Conservation (phyloP, 2,113 vertebrate genomes). For the Bubo scandiacus region DNA sequence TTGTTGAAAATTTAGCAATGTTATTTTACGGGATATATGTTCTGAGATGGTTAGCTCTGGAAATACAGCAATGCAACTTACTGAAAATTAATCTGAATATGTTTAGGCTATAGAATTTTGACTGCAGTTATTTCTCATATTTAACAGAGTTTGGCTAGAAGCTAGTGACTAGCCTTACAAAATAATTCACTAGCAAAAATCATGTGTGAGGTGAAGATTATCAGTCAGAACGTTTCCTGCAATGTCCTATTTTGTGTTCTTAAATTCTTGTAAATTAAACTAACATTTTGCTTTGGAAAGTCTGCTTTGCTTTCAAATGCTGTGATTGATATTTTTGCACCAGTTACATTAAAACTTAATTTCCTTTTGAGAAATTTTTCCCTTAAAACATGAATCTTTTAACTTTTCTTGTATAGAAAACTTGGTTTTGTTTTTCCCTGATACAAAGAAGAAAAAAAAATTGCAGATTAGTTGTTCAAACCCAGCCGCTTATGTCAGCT, state of each 20-base stretch:
- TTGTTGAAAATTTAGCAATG: neutral
- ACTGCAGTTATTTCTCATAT: neutral
- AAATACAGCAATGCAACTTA: neutral
- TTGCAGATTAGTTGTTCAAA: neutral
- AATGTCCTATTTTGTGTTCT: neutral
- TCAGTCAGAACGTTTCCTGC: neutral
- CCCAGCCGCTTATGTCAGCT: neutral
- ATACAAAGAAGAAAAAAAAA: neutral
- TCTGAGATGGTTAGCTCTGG: neutral
- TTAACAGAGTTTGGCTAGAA: neutral
- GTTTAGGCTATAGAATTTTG: neutral
- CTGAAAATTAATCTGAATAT: neutral
- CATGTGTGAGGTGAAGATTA: neutral
- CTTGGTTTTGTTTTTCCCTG: fast-evolving
- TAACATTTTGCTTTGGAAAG: neutral
- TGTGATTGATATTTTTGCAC: neutral
- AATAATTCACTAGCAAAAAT: neutral
- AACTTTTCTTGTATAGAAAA: neutral
- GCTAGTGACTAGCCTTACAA: neutral
- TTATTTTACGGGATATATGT: neutral
- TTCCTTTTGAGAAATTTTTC: neutral
- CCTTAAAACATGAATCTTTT: neutral
- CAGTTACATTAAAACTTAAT: neutral
- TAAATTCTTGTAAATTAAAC: neutral
- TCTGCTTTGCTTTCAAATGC: neutral